phyloP scores from a whole-genome alignment of 2,888 invertebrate genomes.

The Troilus luridus region DNA sequence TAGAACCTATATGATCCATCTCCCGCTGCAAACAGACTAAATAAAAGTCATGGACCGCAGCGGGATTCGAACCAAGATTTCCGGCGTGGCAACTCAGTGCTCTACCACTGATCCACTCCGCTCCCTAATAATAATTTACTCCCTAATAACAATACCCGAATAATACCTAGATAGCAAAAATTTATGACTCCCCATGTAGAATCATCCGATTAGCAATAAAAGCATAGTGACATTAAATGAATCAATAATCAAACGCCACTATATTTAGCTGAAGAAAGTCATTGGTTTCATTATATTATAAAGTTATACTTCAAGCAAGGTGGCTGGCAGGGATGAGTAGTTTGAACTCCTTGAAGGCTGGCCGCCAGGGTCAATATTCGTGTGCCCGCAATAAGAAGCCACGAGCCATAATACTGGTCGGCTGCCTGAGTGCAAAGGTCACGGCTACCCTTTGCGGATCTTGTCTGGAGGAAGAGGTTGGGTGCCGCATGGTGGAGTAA shows the following conservation, averaged over 20 bases:
- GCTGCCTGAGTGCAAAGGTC: background rate
- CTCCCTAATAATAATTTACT: too few species aligned
- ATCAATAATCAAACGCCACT: background rate
- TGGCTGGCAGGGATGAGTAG: background rate
- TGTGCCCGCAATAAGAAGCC: background rate
- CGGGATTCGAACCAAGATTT: too few species aligned
- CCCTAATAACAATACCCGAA: too few species aligned
- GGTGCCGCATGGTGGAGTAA: too few species aligned
- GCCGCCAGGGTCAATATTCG: background rate
- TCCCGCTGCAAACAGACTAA: too few species aligned
- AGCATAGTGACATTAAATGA: too few species aligned
- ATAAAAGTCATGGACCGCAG: too few species aligned
- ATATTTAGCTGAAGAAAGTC: background rate
- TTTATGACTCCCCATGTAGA: background rate
- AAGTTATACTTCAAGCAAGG: background rate
- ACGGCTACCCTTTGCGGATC: background rate
- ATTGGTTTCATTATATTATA: background rate
- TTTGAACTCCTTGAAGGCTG: background rate
- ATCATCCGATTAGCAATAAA: background rate
- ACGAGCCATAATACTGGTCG: background rate
- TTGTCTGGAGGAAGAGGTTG: slow-evolving; percentile 46
- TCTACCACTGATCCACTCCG: too few species aligned
- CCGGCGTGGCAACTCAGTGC: too few species aligned
- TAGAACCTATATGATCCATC: too few species aligned
- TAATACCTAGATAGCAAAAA: too few species aligned